phyloP scores from a whole-genome alignment of 2,797 vertebrate species.

The Gallirallus australis region DNA sequence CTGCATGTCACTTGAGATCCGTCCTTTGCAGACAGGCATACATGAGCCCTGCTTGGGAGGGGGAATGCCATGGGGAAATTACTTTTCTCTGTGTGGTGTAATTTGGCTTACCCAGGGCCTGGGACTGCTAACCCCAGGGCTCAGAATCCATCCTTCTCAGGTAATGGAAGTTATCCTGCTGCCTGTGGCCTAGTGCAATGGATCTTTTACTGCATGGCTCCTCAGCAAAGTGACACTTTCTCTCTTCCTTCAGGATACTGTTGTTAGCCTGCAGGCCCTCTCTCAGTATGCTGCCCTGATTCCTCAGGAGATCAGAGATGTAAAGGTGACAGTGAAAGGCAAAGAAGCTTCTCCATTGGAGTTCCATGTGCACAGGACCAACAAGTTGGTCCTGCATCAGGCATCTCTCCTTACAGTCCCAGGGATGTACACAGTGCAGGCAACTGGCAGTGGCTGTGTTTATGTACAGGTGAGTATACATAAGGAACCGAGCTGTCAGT shows the following conservation, averaged over 20 bases:
- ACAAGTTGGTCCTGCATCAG: slow-evolving; percentile 87
- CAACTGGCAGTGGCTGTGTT: slow-evolving; percentile 81
- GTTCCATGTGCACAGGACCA: slow-evolving; percentile 81
- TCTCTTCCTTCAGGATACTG: slow-evolving; percentile 82
- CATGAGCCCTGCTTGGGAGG: neutral
- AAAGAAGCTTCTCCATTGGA: slow-evolving; percentile 63
- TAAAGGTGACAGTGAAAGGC: slow-evolving; percentile 77
- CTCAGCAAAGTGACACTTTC: neutral
- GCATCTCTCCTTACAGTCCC: slow-evolving; percentile 75
- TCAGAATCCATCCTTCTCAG: neutral
- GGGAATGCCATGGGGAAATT: neutral
- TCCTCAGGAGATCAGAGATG: slow-evolving; percentile 73
- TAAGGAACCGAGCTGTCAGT: neutral
- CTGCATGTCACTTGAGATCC: neutral
- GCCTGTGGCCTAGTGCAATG: neutral
- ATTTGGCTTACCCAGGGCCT: neutral
- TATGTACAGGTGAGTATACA: slow-evolving; percentile 80
- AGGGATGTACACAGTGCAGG: slow-evolving; percentile 77
- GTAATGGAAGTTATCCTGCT: neutral
- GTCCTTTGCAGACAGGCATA: neutral
- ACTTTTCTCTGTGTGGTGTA: neutral
- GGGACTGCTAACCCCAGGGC: neutral
- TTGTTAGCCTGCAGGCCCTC: slow-evolving; percentile 90
- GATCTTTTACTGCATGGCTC: neutral
- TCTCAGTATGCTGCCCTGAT: slow-evolving; percentile 82